Percentiles rank a stretch among this genome's conserved stretches.
These are phyloP conservation scores for Apistogramma diplotaenia DNA, from an alignment of 2,113 vertebrate genomes.

Conservation along the genomic window DNA sequence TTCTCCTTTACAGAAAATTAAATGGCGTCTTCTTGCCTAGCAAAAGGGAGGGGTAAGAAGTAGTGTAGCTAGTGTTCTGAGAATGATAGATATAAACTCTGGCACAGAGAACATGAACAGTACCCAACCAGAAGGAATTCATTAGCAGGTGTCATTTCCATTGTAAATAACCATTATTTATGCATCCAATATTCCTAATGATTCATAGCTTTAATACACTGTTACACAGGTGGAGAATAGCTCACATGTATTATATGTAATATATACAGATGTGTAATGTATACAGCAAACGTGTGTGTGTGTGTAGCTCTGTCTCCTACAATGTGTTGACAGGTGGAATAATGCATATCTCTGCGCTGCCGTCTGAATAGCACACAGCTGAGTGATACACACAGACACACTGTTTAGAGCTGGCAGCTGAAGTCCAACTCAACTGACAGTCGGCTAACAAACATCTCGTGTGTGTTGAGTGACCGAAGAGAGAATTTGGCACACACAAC, in stretches of 20 bases:
- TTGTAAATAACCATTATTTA: background rate
- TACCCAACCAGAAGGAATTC: background rate
- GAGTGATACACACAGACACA: slow-evolving; percentile 32
- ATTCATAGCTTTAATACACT: background rate
- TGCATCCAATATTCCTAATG: background rate
- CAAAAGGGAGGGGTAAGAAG: background rate
- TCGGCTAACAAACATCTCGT: slow-evolving; percentile 3
- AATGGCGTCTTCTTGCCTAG: background rate
- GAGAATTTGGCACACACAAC: background rate
- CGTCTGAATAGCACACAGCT: slow-evolving; percentile 32
- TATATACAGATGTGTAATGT: background rate
- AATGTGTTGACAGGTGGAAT: slow-evolving; percentile 38
- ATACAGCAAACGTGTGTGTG: background rate
- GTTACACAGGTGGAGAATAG: background rate
- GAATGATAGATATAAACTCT: background rate
- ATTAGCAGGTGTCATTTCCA: background rate
- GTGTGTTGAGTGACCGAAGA: slow-evolving; percentile 7
- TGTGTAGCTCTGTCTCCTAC: background rate
- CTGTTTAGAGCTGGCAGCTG: slow-evolving; percentile 14
- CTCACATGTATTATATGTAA: background rate
- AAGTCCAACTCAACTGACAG: slow-evolving; percentile 17
- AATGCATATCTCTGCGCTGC: slow-evolving; percentile 49
- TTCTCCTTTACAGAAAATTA: background rate
- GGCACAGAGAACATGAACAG: background rate
- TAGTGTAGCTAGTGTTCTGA: background rate